Conservation (phyloP, 1,140 invertebrate species). For the Rhysida immarginata region DNA sequence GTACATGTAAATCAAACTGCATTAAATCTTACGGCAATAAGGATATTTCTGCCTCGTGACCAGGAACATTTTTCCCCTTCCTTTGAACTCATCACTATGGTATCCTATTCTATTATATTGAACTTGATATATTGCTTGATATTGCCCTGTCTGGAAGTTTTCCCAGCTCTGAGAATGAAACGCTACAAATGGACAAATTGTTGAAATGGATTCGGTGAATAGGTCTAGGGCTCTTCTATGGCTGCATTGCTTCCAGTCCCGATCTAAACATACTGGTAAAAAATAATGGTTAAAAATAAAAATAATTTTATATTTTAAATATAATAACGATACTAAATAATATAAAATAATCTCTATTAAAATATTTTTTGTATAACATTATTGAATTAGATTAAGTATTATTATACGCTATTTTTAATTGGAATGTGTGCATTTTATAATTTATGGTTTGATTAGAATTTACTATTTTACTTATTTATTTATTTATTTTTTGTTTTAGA, state of each 20-base stretch:
- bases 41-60: background rate
- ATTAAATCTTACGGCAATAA: background rate
- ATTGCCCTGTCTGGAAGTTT: background rate
- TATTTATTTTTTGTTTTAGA: too few relatives aligned
- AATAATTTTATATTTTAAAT: too few relatives aligned
- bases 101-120: background rate
- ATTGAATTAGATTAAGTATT: too few relatives aligned
- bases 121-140: background rate
- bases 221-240: constrained; percentile 73
- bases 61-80: background rate
- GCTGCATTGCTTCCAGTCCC: too few relatives aligned
- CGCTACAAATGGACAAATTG: constrained; percentile 60
- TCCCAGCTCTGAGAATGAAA: constrained; percentile 60
- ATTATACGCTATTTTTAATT: too few relatives aligned
- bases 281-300: background rate
- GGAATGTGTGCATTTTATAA: too few relatives aligned
- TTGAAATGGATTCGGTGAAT: constrained; percentile 65
- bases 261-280: background rate
- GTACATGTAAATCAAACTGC: too few relatives aligned
- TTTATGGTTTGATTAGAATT: too few relatives aligned
- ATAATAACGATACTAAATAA: too few relatives aligned
- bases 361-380: too few relatives aligned
- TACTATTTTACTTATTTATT: too few relatives aligned
- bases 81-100: background rate
- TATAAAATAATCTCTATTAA: too few relatives aligned